Conservation (phyloP, 2,888 invertebrate genomes). For the Chymomyza procnemis region DNA sequence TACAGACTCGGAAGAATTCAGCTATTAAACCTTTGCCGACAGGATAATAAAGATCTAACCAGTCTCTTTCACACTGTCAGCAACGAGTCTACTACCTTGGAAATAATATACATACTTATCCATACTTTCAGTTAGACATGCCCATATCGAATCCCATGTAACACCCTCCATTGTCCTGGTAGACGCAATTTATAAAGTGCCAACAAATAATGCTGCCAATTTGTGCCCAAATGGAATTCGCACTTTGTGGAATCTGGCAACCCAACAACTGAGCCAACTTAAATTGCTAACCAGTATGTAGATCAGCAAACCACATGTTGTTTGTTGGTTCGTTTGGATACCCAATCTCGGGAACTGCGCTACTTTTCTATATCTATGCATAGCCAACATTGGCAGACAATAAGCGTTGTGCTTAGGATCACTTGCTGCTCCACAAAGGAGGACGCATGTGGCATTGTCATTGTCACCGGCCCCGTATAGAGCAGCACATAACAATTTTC, state of each 20-base stretch:
- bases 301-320: neutral
- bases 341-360: neutral
- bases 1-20: too few species aligned
- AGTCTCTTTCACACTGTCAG: too few species aligned
- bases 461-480: constrained; percentile 58
- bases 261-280: neutral
- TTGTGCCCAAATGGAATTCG: neutral
- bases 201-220: neutral
- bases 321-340: too few species aligned
- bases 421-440: neutral
- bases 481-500: constrained; percentile 57
- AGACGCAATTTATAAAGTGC: neutral
- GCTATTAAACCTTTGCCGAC: too few species aligned
- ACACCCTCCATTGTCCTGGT: neutral
- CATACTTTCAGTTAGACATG: too few species aligned
- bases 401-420: neutral
- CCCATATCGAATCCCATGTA: neutral
- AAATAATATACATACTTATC: too few species aligned
- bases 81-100: too few species aligned
- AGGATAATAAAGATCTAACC: too few species aligned
- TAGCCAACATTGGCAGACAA: neutral
- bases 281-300: neutral
- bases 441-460: constrained; percentile 47
- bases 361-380: neutral
- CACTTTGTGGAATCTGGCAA: neutral